Conservation (phyloP, 2,113 vertebrate species). For the Okapia johnstoni region DNA sequence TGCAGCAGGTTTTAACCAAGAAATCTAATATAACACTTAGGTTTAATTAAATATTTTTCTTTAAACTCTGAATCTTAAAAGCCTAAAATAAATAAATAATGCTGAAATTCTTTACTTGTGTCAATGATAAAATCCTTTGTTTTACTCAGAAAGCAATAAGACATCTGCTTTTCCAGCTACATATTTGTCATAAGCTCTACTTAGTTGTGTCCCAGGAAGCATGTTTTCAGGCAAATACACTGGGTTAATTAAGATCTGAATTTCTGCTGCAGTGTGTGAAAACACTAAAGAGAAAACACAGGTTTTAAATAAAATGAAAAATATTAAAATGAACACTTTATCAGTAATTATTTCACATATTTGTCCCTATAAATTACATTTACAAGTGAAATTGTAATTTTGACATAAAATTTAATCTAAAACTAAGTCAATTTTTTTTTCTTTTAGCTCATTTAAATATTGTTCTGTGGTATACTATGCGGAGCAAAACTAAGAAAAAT, state of each 20-base stretch:
- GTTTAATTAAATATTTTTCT: background rate
- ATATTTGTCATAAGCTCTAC: conserved; percentile 54
- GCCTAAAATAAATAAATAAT: background rate
- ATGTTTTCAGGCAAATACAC: conserved; percentile 66
- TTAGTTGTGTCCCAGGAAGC: conserved; percentile 44
- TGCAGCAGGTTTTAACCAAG: background rate
- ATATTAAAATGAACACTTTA: background rate
- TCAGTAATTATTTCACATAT: background rate
- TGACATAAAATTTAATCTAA: background rate
- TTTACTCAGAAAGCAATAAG: conserved; percentile 44
- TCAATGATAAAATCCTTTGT: conserved; percentile 65
- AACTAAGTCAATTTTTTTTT: background rate
- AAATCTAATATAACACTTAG: background rate
- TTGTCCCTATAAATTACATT: background rate
- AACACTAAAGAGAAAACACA: conserved; percentile 38
- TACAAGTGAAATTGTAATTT: background rate
- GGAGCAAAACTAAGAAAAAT: background rate
- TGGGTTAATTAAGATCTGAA: conserved; percentile 56
- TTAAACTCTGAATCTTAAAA: background rate
- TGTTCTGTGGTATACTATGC: background rate
- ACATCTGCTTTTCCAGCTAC: conserved; percentile 51
- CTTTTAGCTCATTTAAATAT: background rate
- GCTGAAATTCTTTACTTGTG: background rate
- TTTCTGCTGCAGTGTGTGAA: conserved; percentile 38
- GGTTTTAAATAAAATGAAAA: background rate